Evolutionary conservation across 2,113 vertebrate genomes (phyloP).

Genomic region (Rhipidura dahli): DNA sequence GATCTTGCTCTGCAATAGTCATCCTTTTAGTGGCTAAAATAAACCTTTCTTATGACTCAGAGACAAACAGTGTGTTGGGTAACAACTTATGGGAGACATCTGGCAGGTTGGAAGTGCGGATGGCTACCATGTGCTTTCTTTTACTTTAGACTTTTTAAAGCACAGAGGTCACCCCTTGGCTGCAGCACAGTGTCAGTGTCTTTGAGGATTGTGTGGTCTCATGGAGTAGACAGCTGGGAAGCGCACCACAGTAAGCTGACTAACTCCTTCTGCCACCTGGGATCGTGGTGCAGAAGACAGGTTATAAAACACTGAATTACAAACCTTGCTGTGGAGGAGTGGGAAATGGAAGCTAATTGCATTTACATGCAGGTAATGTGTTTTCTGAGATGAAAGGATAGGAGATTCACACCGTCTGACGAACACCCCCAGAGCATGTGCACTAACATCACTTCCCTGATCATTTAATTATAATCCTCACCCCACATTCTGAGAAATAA

Average conservation of each 20-base stretch:
- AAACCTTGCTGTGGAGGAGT: neutral
- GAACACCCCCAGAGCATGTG: slow-evolving; percentile 5
- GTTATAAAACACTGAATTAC: neutral
- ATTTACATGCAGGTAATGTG: slow-evolving; percentile 14
- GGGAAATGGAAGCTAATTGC: neutral
- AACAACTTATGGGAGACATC: neutral
- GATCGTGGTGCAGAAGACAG: neutral
- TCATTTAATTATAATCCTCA: slow-evolving; percentile 1
- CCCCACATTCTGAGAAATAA: neutral
- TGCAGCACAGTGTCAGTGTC: neutral
- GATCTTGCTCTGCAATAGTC: neutral
- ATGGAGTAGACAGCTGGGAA: neutral
- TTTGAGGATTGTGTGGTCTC: neutral
- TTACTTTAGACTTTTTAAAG: neutral
- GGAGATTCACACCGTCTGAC: slow-evolving; percentile 10
- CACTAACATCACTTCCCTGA: neutral
- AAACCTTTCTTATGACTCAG: neutral
- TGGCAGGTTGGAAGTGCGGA: neutral
- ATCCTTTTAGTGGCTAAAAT: slow-evolving; percentile 4
- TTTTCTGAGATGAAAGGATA: neutral
- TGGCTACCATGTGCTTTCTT: neutral
- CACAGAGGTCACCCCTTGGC: neutral
- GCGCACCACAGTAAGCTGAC: neutral
- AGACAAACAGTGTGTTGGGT: neutral
- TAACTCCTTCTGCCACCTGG: neutral